Conservation (phyloP, 2,113 vertebrate species). For the Corythoichthys intestinalis region DNA sequence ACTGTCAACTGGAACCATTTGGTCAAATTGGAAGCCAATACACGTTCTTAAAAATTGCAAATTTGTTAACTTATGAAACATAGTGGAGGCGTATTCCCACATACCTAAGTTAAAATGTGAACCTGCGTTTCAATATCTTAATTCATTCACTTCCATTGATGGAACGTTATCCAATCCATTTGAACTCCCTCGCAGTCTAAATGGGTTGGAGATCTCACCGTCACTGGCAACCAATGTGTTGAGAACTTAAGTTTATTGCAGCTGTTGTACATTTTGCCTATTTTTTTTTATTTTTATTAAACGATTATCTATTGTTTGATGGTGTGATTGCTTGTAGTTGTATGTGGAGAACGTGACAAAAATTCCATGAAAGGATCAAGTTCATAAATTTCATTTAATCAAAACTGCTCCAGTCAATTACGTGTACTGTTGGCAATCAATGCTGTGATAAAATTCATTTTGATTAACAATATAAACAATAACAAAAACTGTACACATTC, state of each 20-base stretch:
- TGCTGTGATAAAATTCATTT: slow-evolving; percentile 10
- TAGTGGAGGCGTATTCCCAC: neutral
- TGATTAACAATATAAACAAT: slow-evolving; percentile 34
- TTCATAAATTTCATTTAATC: slow-evolving; percentile 47
- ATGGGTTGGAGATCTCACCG: too few species aligned
- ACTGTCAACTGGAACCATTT: neutral
- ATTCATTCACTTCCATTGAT: too few species aligned
- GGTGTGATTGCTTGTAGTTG: neutral
- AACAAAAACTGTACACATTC: slow-evolving; percentile 43
- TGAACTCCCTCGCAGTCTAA: too few species aligned
- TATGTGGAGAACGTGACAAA: neutral
- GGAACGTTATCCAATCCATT: too few species aligned
- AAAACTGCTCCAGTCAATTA: slow-evolving; percentile 45
- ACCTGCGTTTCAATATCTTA: slow-evolving; percentile 69
- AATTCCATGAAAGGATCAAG: neutral
- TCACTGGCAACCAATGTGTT: too few species aligned
- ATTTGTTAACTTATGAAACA: neutral
- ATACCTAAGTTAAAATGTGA: slow-evolving; percentile 43
- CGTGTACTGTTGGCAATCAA: slow-evolving; percentile 37
- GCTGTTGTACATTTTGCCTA: slow-evolving; percentile 79
- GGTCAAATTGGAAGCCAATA: neutral
- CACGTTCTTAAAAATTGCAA: neutral
- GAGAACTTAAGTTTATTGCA: slow-evolving; percentile 5
- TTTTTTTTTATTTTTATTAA: slow-evolving; percentile 78
- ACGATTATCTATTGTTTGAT: slow-evolving; percentile 23